Evolutionary conservation across 2,888 invertebrate genomes (phyloP), one percentile per base, ranked within the genome.

Genomic region (Acleris laterana): DNA sequence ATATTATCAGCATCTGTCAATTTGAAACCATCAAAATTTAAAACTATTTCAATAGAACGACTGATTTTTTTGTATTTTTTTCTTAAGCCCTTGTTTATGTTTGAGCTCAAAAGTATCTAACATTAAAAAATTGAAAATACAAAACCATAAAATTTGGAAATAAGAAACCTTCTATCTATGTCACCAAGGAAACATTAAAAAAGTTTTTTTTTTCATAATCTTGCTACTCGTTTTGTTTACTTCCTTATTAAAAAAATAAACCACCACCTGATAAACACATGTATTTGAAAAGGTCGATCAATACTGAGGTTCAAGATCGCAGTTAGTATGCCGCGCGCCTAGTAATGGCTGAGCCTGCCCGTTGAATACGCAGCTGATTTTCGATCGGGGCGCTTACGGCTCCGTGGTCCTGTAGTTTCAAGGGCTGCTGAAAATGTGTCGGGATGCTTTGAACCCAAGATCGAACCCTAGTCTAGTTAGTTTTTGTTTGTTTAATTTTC

Each of bases 251-350:
- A 38, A 38, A 28, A 13, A 38, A 11, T 38, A 13, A 13, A 4
- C 11, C 11, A 38, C 38, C 38, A 13, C 38, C 38, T 38, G 38
- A 38, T 38, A 38, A 38, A 38, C 38, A 38, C 38, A 38, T 13
- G 38, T 13, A 38, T 38, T 38, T 38, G 38, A 38, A 38, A 38
- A 38, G 38, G 38, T 38, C 38, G 38, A 71, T 71, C 70, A 68
- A 64, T 72, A 77, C 77, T 78, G 76, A 78, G 77, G 78, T 78
- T 78, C 80, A 78, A 79, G 79, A 77, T 68, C 71, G 59, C 52
- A 65, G 75, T 78, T 78, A 79, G 78, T 78, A 80, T 79, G 78
- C 80, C 71, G 72, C 75, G 77, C 77, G 75, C 69, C 71, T 68
- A 71, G 65, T 76, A 77, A 77, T 76, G 73, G 77, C 72, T 70